phyloP scores from a whole-genome alignment of 2,113 vertebrate genomes.

The Lutjanus erythropterus region DNA sequence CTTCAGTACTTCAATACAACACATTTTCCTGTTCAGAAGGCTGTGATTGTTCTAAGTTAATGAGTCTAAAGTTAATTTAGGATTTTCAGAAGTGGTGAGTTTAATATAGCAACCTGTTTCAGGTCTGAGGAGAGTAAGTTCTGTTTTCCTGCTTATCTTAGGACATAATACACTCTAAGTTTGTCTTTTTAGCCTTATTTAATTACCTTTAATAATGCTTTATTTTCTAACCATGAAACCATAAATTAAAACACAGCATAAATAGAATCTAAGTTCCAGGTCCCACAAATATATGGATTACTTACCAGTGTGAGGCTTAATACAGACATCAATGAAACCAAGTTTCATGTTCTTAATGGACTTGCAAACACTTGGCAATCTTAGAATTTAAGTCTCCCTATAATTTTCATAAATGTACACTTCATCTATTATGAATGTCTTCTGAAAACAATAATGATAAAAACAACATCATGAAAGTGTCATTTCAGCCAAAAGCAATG shows the following conservation, averaged over 20 bases:
- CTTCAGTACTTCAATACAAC: background rate
- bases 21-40: background rate
- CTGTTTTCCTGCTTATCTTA: background rate
- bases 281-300: background rate
- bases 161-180: background rate
- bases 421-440: background rate
- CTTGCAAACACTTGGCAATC: background rate
- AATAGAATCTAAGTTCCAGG: background rate
- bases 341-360: background rate
- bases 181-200: background rate
- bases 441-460: too few species aligned
- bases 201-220: too few species aligned
- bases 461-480: background rate
- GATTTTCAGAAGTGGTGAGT: background rate
- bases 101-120: too few species aligned
- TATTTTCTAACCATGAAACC: too few species aligned
- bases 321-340: too few species aligned
- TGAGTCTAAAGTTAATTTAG: background rate
- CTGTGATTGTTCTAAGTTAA: background rate
- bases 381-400: too few species aligned
- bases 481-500: background rate
- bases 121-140: background rate
- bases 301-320: too few species aligned
- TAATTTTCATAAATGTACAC: background rate
- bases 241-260: background rate